These are phyloP conservation scores for Cephalopterus ornatus DNA, from an alignment of 2,113 vertebrate species.

Conservation along the genomic window DNA sequence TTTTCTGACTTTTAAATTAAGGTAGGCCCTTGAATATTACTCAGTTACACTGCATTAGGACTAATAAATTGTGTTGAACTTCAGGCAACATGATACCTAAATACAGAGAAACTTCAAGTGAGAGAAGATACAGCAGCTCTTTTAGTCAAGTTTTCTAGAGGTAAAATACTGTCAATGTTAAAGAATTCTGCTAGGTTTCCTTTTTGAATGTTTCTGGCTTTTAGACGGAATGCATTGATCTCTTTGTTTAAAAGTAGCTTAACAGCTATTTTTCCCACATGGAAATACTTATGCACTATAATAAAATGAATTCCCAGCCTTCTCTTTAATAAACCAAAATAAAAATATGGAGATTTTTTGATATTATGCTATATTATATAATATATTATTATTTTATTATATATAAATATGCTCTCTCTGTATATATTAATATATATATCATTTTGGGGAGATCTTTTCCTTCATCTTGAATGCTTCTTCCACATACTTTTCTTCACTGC, in stretches of 20 bases:
- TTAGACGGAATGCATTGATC: neutral
- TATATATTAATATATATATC: neutral
- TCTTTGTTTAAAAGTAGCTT: neutral
- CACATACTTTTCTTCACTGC: neutral
- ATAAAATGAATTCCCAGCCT: neutral
- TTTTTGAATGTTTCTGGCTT: neutral
- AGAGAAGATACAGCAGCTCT: neutral
- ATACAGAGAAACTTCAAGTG: neutral
- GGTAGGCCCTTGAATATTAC: neutral
- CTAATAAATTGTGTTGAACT: neutral
- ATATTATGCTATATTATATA: neutral
- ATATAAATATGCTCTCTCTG: too few species aligned
- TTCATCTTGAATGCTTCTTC: neutral
- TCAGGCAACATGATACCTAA: neutral
- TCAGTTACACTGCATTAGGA: neutral
- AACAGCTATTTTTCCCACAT: neutral
- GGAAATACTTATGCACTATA: neutral
- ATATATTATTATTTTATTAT: neutral
- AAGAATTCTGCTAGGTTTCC: neutral
- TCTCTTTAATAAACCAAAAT: neutral
- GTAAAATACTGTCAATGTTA: neutral
- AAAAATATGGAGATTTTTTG: neutral
- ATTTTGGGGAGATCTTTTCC: neutral
- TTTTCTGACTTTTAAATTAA: neutral
- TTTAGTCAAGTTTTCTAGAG: neutral